Evolutionary conservation across 2,888 invertebrate species (phyloP), one percentile per base, ranked within the genome.

Genomic region (Osmoderma eremita): DNA sequence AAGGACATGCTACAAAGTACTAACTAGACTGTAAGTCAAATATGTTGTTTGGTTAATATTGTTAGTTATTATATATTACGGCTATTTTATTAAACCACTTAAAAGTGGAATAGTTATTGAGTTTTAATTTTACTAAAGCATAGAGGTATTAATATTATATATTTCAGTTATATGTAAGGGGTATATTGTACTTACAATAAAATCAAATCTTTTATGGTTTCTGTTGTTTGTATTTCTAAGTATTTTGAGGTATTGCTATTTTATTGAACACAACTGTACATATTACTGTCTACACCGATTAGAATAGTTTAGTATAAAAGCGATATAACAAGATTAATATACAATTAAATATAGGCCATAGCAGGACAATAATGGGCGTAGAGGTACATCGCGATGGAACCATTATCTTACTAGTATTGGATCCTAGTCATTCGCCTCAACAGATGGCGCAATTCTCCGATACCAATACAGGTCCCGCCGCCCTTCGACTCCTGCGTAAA

Each of bases 301-400:
- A n/a, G n/a, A n/a, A n/a, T n/a, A n/a, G n/a, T n/a, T n/a, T n/a
- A n/a, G 17, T 39, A 15, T 56, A n/a, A 3, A n/a, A 38, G 12
- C n/a, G 1, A 13, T 15, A 49, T 49, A 17, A 15, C 5, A 17
- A 49, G 3, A 49, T 45, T 3, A 17, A 13, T 49, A 51, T 24
- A 4, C 24, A 24, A n/a, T n/a, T n/a, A 30, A 49, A 50, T 49
- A 20, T 73, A 94, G 94, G 94, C 74, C 95, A 96, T 79, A 95
- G 94, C 72, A 86, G 95, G 75, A 95, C 95, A 48, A 93, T 95
- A 79, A 90, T 95, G 82, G 95, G 95, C 1, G 90, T 94, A 54
- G 95, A 95, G 80, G 90, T 89, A 75, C 86, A 91, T 71, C 84
- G 86, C 72, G 88, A 90, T 75, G 89, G 89, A 67, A 83, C 84